phyloP scores from a whole-genome alignment of 2,888 invertebrate genomes.

The Microctonus brassicae region DNA sequence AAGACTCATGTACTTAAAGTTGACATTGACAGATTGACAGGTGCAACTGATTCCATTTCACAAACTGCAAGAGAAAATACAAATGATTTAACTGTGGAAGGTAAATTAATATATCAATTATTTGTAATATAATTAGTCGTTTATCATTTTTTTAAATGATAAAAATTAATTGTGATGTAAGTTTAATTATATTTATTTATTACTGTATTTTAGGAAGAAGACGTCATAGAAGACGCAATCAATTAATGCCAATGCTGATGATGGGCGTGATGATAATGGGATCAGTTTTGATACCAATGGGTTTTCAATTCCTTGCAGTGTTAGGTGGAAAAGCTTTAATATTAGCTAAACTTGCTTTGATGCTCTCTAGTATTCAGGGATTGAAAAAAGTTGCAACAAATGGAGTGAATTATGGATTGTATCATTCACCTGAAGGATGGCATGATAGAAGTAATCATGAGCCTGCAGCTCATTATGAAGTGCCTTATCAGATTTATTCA shows the following conservation, averaged over 20 bases:
- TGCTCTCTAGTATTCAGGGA: slow-evolving; percentile 85
- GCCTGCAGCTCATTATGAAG: slow-evolving; percentile 54
- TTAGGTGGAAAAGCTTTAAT: slow-evolving; percentile 85
- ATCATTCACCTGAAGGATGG: slow-evolving; percentile 72
- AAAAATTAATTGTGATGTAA: neutral
- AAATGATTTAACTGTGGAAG: slow-evolving; percentile 61
- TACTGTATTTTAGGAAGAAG: slow-evolving; percentile 62
- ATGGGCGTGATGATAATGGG: slow-evolving; percentile 84
- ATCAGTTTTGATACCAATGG: slow-evolving; percentile 83
- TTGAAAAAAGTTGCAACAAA: slow-evolving; percentile 82
- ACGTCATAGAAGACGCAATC: slow-evolving; percentile 74
- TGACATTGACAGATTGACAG: slow-evolving; percentile 70
- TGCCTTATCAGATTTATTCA: slow-evolving; percentile 47
- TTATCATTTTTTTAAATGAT: neutral
- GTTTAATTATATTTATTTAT: slow-evolving; percentile 22
- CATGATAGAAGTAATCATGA: slow-evolving; percentile 66
- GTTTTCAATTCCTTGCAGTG: slow-evolving; percentile 86
- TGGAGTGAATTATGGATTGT: slow-evolving; percentile 83
- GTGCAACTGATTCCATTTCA: slow-evolving; percentile 29
- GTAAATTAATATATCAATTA: slow-evolving; percentile 53
- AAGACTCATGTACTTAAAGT: slow-evolving; percentile 79
- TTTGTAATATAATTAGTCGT: neutral
- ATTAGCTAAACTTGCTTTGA: slow-evolving; percentile 84
- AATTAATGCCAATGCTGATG: slow-evolving; percentile 83
- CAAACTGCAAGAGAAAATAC: slow-evolving; percentile 23